Evolutionary conservation across 2,113 vertebrate genomes (phyloP), one percentile per base, ranked within the genome.

Genomic region (Gallinago undulata): DNA sequence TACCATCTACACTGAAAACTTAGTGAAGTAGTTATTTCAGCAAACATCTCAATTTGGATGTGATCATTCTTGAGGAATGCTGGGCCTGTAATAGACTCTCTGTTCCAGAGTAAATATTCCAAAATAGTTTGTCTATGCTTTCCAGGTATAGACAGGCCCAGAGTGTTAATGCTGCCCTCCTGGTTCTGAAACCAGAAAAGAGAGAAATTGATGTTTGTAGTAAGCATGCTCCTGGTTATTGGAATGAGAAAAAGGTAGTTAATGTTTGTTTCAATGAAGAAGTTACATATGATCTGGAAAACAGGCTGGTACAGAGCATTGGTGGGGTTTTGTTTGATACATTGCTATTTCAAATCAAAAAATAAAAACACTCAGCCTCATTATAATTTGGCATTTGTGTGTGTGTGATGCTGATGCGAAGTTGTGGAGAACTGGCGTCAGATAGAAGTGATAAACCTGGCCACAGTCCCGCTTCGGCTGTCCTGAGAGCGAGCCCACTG

Each of bases 41-140:
- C 35, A 53, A 87, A 60, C 21, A 31, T 73, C 59, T 87, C 64
- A 23, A 10, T 68, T 82, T 68, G 60, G 73, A 68, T 87, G 78
- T 87, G 77, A 83, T 91, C 73, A 94, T 84, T 68, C 78, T 37
- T 74, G 60, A 84, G 66, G 84, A 91, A 91, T 91, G 84, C 73
- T 51, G 72, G 31, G 48, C 41, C 78, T 84, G 72, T 91, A 50
- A 73, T n/a, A 62, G 59, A 24, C 14, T 62, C 5, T 50, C 41
- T 83, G 33, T 84, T 91, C 88, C 88, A 91, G 67, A 79, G 43
- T 84, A 84, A 84, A 94, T 91, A 84, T 35, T 83, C 41, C 60
- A 68, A 28, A 74, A 56, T 62, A 84, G 48, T 74, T 84, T 68
- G 62, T 78, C 84, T 87, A 3, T 78, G 73, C 93, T 94, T 87